Percentiles rank a stretch among this genome's conserved stretches.
Conservation (phyloP, 2,888 invertebrate species). For the Laothoe populi region DNA sequence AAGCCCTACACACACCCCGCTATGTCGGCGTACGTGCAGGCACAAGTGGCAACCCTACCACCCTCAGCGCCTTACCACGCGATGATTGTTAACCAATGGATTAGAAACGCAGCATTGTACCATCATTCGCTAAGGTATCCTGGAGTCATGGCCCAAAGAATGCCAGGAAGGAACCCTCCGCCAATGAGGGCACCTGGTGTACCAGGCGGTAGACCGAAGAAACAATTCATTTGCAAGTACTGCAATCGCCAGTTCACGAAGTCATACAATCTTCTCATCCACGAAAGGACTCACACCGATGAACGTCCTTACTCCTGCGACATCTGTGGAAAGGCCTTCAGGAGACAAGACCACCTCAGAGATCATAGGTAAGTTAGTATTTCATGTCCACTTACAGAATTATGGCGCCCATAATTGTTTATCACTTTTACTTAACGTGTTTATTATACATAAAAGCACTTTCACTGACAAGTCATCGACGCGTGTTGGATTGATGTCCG, state of each 20-base stretch:
- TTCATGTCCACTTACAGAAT: slow-evolving; percentile 27
- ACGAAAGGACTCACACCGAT: slow-evolving; percentile 98
- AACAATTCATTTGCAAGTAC: slow-evolving; percentile 98
- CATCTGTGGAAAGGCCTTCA: slow-evolving; percentile 97
- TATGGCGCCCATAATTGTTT: slow-evolving; percentile 21
- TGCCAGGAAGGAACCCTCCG: slow-evolving; percentile 81
- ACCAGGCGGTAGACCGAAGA: slow-evolving; percentile 88
- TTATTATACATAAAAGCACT: slow-evolving; percentile 41
- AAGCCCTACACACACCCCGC: slow-evolving; percentile 73
- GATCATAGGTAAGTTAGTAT: slow-evolving; percentile 90
- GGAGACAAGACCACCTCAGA: slow-evolving; percentile 96
- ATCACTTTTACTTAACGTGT: slow-evolving; percentile 29
- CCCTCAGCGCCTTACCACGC: slow-evolving; percentile 83
- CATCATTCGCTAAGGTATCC: slow-evolving; percentile 84
- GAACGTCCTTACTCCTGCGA: slow-evolving; percentile 98
- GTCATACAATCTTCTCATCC: slow-evolving; percentile 98
- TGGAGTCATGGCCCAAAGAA: slow-evolving; percentile 76
- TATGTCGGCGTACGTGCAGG: slow-evolving; percentile 77
- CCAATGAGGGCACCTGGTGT: slow-evolving; percentile 83
- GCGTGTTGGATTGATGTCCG: slow-evolving; percentile 33
- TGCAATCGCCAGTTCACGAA: slow-evolving; percentile 99
- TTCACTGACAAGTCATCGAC: slow-evolving; percentile 43
- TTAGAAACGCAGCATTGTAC: slow-evolving; percentile 89
- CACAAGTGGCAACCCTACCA: slow-evolving; percentile 74
- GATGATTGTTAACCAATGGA: slow-evolving; percentile 89